Base-by-base conservation (phyloP, 2,888 invertebrate species). In the Limnephilus marmoratus region DNA sequence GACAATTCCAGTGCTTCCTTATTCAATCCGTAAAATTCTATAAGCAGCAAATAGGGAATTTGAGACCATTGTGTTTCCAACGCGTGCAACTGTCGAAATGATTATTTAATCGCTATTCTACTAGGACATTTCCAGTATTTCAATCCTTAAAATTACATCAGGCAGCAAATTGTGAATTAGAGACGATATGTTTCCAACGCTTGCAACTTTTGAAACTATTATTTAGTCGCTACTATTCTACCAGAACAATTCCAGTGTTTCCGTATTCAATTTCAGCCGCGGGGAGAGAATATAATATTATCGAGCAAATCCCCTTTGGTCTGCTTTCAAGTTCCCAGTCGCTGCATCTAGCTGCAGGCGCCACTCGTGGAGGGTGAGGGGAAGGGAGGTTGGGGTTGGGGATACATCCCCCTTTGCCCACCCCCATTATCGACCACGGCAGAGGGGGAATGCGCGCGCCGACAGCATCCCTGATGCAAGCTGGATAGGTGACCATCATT, bases 401-500 rank as follows among this genome's bases (percentile, higher is more conserved):
- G 68, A 24, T n/a, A 24, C 68, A 68, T 12, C 83, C 9, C 83
- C 83, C 9, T 18, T 18, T 15, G 24, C 41, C 37, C 37, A 37
- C 83, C 83, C 37, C 37, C 31, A 31, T 82, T 34, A 83, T 83
- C 83, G 83, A 83, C 41, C 31, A 68, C 2, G n/a, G 37, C 37
- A 3, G 0, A 83, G 37, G 83, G 83, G 83, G 37, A 15, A n/a
- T 83, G 83, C 83, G 83, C 83, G 83, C 83, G 83, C 83, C 18
- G 83, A 11, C 83, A 83, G 83, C 83, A 83, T 83, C 83, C 83
- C 83, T 15, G 83, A 34, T 83, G 83, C 83, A 83, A 11, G 31
- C 37, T n/a, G 37, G 37, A 37, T 7, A n/a, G 37, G 83, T 83
- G 83, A 37, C 83, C 83, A n/a, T 13, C 0, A 68, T 68, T n/a